Percentiles rank a stretch among this genome's conserved stretches.
Conservation (phyloP, 1,140 invertebrate genomes). For the Prorops nasuta region DNA sequence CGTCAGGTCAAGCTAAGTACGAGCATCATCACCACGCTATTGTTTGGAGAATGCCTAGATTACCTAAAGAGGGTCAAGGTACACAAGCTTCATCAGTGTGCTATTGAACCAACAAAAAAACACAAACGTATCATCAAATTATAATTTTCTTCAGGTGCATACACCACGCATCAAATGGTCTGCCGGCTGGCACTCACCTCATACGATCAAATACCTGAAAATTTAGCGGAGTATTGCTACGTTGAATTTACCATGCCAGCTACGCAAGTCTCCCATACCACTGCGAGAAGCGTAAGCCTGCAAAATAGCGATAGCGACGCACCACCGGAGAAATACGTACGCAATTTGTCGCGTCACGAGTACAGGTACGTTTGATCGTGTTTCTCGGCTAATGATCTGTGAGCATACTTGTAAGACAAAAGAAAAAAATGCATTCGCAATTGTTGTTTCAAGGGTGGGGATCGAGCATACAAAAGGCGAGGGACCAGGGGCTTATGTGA, state of each 20-base stretch:
- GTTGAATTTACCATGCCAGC: conserved; percentile 99
- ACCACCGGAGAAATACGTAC: conserved; percentile 97
- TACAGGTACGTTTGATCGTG: conserved; percentile 78
- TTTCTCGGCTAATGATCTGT: too few relatives aligned
- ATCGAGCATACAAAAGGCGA: conserved; percentile 81
- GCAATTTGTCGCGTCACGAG: conserved; percentile 94
- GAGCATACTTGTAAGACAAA: too few relatives aligned
- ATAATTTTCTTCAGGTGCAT: conserved; percentile 73
- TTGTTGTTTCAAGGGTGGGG: conserved; percentile 64
- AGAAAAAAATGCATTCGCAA: too few relatives aligned
- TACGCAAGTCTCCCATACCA: conserved; percentile 95
- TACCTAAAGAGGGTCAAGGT: conserved; percentile 98
- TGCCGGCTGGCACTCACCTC: conserved; percentile 92
- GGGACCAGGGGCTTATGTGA: conserved; percentile 71
- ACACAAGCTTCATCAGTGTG: conserved; percentile 5
- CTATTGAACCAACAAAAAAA: neutral
- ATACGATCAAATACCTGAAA: conserved; percentile 95
- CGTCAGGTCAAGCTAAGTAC: conserved; percentile 97
- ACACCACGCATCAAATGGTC: conserved; percentile 92
- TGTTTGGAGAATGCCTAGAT: conserved; percentile 94
- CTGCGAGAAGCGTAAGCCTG: conserved; percentile 91
- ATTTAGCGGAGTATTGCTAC: conserved; percentile 81
- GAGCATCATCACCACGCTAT: conserved; percentile 97
- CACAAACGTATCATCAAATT: neutral
- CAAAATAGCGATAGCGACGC: conserved; percentile 84